A percentile compares a stretch with the other conserved stretches of the same genome.
Conservation (phyloP, 2,888 invertebrate species). For the Daptonema setosum region DNA sequence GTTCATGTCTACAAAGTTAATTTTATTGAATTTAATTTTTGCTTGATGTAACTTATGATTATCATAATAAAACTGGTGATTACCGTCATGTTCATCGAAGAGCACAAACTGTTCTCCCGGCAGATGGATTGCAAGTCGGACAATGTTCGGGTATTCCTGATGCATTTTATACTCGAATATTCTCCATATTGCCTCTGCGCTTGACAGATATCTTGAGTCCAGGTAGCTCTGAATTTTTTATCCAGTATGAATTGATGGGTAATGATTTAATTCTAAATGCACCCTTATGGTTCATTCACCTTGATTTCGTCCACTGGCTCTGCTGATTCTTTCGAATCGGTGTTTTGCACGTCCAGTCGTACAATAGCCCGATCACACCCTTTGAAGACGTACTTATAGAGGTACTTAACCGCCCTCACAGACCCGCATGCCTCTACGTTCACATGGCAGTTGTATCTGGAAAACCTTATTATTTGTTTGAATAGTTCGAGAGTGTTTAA, state of each 20-base stretch:
- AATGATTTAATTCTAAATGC: too few species aligned
- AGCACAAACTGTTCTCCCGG: too few species aligned
- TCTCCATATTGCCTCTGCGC: neutral
- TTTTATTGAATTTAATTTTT: too few species aligned
- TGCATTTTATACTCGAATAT: neutral
- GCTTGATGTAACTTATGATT: too few species aligned
- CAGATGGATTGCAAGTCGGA: too few species aligned
- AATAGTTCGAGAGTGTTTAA: too few species aligned
- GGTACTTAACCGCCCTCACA: constrained; percentile 18
- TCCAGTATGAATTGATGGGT: too few species aligned
- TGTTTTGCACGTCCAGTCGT: neutral
- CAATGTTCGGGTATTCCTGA: neutral
- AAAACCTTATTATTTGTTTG: too few species aligned
- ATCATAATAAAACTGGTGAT: too few species aligned
- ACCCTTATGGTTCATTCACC: too few species aligned
- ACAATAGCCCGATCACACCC: constrained; percentile 13
- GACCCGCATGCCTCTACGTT: constrained; percentile 25
- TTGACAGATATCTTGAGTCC: neutral
- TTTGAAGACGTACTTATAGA: constrained; percentile 24
- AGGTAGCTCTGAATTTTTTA: neutral
- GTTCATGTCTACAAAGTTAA: too few species aligned
- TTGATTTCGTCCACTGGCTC: neutral
- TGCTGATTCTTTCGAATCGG: neutral
- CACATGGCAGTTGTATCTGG: constrained; percentile 22
- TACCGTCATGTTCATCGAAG: too few species aligned